Base-by-base conservation (phyloP, 2,888 invertebrate species). In the Aphodius granarius region DNA sequence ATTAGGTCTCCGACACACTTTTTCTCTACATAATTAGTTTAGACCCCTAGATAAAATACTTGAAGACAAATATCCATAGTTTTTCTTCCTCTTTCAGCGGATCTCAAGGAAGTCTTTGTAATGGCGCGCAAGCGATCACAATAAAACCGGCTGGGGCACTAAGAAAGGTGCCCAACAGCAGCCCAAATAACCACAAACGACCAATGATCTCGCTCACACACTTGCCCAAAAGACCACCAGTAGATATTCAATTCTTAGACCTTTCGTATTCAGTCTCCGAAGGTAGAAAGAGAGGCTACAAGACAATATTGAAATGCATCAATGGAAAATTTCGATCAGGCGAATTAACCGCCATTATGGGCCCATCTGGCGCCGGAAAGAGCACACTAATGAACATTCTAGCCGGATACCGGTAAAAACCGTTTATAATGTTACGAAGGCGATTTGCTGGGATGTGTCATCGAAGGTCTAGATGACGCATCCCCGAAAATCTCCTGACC, bases 301-400 rank as follows among this genome's bases (percentile, higher is more conserved):
- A 97, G 87, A 94, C 95, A 15, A 93, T 97, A 82, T 88, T 97
- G 81, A 97, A 96, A 88, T 92, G 94, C 81, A 93, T 98, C 75
- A 95, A 94, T 83, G 98, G 98, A 6, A 94, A 94, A 84, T 96
- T 97, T 86, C 90, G 91, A 81, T 95, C 95, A 78, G 96, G 97
- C n/a, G 95, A 97, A 84, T 89, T 98, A 81, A 96, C 97, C 0
- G 97, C 97, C 23, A 97, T 98, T 77, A 97, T 98, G 97, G 98
- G 98, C 43, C 97, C 98, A 23, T 97, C 97, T 0, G 94, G 94
- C 5, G 93, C 92, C 6, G 91, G 93, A 21, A 89, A 97, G 85
- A 95, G 95, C 73, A 96, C 97, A 0, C 89, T 97, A 2, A 92
- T 97, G 86, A 97, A 97, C 85, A 95, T 97, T 76, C 89, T 97